Evolutionary conservation across 2,888 invertebrate species (phyloP).

Genomic region (Macaria liturata): DNA sequence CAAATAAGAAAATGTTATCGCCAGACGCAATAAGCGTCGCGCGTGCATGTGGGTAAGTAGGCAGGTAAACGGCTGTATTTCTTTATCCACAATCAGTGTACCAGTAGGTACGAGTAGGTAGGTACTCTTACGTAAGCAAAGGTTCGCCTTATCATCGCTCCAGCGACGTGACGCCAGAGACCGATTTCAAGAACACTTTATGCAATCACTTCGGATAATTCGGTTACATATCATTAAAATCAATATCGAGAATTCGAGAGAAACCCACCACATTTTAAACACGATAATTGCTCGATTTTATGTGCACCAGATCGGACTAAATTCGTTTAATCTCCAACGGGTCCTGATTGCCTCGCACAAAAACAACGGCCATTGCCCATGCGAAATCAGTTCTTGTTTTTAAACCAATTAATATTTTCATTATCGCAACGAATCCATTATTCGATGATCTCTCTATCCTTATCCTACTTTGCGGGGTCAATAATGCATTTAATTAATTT

Average conservation of each 20-base stretch:
- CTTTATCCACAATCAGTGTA: conserved; percentile 46
- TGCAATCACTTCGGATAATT: conserved; percentile 56
- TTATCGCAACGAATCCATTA: conserved; percentile 30
- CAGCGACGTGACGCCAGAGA: conserved; percentile 64
- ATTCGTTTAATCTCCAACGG: conserved; percentile 17
- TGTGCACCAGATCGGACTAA: conserved; percentile 20
- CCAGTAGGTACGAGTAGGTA: too few relatives aligned
- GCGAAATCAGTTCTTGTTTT: conserved; percentile 48
- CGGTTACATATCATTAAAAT: conserved; percentile 60
- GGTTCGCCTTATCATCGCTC: conserved; percentile 58
- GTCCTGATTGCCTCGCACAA: conserved; percentile 19
- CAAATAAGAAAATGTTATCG: conserved; percentile 36
- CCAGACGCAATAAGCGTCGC: conserved; percentile 34
- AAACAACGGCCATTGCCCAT: conserved; percentile 33
- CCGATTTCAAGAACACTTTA: conserved; percentile 72
- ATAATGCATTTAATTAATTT: too few relatives aligned
- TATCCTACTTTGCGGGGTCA: too few relatives aligned
- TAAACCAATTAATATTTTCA: conserved; percentile 46
- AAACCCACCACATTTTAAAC: conserved; percentile 25
- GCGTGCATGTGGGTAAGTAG: conserved; percentile 31
- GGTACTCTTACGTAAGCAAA: conserved; percentile 65
- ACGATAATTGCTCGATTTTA: conserved; percentile 25
- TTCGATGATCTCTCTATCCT: conserved; percentile 1
- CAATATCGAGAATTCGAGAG: conserved; percentile 30
- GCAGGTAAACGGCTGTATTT: conserved; percentile 33